Conservation (phyloP, 2,888 invertebrate species). For the Drosophila silvestris region DNA sequence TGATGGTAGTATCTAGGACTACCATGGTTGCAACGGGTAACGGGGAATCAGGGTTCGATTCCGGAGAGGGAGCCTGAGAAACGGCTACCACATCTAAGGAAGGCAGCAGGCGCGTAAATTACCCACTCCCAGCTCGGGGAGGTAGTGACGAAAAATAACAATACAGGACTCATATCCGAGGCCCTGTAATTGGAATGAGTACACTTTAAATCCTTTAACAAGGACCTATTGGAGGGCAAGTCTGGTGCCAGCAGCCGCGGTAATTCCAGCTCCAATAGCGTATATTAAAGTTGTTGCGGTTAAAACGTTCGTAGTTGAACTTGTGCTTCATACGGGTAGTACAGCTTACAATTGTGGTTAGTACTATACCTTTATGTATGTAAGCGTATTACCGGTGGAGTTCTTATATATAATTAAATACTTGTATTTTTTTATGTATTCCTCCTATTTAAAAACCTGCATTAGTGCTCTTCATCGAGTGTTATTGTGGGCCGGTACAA, state of each 20-base stretch:
- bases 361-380: too few species aligned
- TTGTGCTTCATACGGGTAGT: constrained; percentile 26
- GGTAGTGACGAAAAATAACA: constrained; percentile 90
- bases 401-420: too few species aligned
- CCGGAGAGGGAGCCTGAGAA: constrained; percentile 90
- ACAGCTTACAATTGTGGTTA: too few species aligned
- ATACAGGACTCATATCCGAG: constrained; percentile 79
- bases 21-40: constrained; percentile 90
- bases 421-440: too few species aligned
- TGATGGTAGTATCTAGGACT: constrained; percentile 89
- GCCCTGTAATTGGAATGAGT: constrained; percentile 61
- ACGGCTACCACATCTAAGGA: constrained; percentile 88
- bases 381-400: too few species aligned
- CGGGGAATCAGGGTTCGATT: constrained; percentile 90
- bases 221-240: constrained; percentile 61
- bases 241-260: constrained; percentile 64
- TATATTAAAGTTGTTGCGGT: constrained; percentile 90
- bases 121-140: constrained; percentile 48
- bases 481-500: too few species aligned
- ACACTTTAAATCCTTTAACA: constrained; percentile 61
- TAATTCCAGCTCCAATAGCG: constrained; percentile 74
- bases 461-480: too few species aligned
- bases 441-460: too few species aligned
- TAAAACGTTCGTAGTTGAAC: constrained; percentile 87
- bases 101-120: constrained; percentile 87